Base-by-base conservation (phyloP, 2,113 vertebrate species). In the Brachyhypopomus occidentalis region DNA sequence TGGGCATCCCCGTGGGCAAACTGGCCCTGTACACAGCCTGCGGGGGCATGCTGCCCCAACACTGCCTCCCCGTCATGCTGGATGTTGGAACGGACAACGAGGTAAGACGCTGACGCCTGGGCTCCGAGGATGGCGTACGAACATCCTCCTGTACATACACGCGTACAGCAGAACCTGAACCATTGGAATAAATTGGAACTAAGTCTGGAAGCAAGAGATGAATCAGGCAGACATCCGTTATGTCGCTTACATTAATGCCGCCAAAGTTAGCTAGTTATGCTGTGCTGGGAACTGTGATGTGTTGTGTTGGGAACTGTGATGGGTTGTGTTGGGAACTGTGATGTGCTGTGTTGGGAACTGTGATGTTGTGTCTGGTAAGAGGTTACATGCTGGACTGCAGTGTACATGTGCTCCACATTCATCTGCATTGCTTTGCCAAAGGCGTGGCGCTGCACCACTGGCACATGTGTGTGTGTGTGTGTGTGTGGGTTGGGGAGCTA, bases 1-100 rank as follows among this genome's bases (percentile, higher is more conserved):
- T 99, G 97, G 98, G 97, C 81, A 99, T 99, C 90, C 98, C 97
- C 0, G 97, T 99, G 83, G 98, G 98, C 23, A 99, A 99, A 90
- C 86, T 99, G 92, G 96, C 97, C 66, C 94, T 99, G 25, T 99
- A 99, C 88, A 99, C 98, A 0, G 96, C 95, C 0, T 99, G 98
- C 2, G 97, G 97, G 82, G 97, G 98, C 69, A 86, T 99, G 87
- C 94, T 95, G 11, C 97, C 98, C 25, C 89, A 97, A 0, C 94
- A 97, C 48, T 99, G 98, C 86, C 92, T 99, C 71, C 98, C 98
- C 16, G 89, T 99, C 87, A 95, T 93, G 92, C 84, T 99, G 89
- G 98, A 99, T 1, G 96, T 99, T 82, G 98, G 98, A 90, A 99
- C 98, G 58, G 95, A 99, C 88, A 99, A 99, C 85, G 91, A 97